Base-by-base conservation (phyloP, 2,888 invertebrate genomes). In the Dicyrtomina minuta region DNA sequence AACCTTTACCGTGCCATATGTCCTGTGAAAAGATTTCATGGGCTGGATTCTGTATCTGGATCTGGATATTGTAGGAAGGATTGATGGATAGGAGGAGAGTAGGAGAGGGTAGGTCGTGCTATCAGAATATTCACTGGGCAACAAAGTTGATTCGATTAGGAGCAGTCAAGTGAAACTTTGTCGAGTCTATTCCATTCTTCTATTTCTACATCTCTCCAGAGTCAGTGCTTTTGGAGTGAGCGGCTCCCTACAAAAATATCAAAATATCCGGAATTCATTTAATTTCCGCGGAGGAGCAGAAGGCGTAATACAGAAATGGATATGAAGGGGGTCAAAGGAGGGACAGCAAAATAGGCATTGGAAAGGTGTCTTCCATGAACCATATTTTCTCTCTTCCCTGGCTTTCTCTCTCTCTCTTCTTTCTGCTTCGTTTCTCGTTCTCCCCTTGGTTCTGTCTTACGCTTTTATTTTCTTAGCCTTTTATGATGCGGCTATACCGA, bases 101-200 rank as follows among this genome's bases (percentile, higher is more conserved):
- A 17, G 39, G 33, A 58, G 58, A 33, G 39, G 33, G 33, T 27
- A 22, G 49, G 22, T 49, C 17, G 49, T 49, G 49, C 22, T 22
- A 12, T 49, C 49, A 15, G 17, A 22, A 49, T n/a, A 49, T 49
- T 49, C 49, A 49, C 49, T 49, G 49, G 49, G 49, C 49, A 49
- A 49, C 49, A 44, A n/a, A 56, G 56, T 27, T 56, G 24, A 56
- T 56, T 56, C 26, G 56, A 56, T 56, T 56, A 56, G 15, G 39
- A 39, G 56, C 33, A 56, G 20, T 56, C 56, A 33, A 56, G 56
- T 33, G 56, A 56, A 56, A 56, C 33, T 26, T n/a, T 39, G 27
- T 56, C 33, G 6, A 10, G 12, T 49, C 49, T 49, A 10, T 49
- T 51, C 17, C 51, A 20, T 13, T 51, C 55, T 55, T n/a, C 10